These are phyloP conservation scores for Petrocephalus microphthalmus DNA, from an alignment of 2,113 vertebrate genomes.

Conservation along the genomic window DNA sequence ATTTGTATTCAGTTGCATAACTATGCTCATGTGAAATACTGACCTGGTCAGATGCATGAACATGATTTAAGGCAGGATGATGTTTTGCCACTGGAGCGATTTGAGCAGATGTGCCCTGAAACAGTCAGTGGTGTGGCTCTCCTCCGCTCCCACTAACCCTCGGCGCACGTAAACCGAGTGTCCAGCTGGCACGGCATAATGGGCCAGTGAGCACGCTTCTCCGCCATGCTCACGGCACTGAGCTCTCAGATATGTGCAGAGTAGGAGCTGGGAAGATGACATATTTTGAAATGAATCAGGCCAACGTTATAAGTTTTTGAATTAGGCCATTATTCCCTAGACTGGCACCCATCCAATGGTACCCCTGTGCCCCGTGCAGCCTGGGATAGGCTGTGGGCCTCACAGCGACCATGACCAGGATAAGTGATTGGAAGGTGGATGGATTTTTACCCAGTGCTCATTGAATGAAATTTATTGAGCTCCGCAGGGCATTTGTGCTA, in stretches of 20 bases:
- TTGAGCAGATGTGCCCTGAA: neutral
- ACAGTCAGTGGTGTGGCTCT: neutral
- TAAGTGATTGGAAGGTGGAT: neutral
- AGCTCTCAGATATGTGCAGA: neutral
- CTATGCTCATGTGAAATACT: neutral
- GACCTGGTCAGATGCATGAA: neutral
- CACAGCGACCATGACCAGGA: neutral
- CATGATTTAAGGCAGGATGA: neutral
- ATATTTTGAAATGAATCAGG: neutral
- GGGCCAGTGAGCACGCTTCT: slow-evolving; percentile 18
- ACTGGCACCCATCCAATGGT: neutral
- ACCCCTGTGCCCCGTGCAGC: neutral
- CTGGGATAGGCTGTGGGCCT: neutral
- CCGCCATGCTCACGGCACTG: neutral
- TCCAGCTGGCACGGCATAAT: neutral
- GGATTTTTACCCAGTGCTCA: neutral
- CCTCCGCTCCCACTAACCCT: neutral
- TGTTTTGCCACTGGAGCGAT: neutral
- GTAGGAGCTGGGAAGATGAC: neutral
- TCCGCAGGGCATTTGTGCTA: neutral
- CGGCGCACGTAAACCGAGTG: neutral
- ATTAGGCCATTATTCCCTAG: neutral
- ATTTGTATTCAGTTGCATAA: neutral
- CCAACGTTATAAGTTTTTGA: neutral
- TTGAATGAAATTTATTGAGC: neutral